Evolutionary conservation across 2,113 vertebrate species (phyloP).

Genomic region (Himantopus leucocephalus): DNA sequence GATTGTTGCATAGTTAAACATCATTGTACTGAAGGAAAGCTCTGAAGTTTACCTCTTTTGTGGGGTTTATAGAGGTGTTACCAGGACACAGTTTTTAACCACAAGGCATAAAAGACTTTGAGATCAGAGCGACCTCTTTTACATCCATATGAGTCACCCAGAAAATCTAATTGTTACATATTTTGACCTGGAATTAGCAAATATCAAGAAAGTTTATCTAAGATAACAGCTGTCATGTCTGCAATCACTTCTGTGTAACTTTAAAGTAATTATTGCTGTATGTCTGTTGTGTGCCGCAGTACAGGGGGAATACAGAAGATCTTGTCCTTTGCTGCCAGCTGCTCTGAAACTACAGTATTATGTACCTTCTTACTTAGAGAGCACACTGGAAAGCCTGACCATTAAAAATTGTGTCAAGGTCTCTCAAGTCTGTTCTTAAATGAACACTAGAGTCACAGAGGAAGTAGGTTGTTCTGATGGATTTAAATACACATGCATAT

Average conservation of each 20-base stretch:
- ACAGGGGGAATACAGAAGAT: background rate
- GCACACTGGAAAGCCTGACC: background rate
- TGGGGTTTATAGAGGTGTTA: background rate
- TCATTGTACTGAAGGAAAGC: background rate
- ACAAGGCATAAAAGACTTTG: background rate
- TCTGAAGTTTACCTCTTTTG: background rate
- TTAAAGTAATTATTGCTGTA: background rate
- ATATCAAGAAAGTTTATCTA: constrained; percentile 12
- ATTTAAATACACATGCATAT: background rate
- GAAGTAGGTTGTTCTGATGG: background rate
- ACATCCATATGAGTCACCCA: background rate
- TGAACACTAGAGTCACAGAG: background rate
- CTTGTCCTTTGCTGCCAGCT: background rate
- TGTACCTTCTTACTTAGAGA: background rate
- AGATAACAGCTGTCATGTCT: background rate
- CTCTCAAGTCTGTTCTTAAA: background rate
- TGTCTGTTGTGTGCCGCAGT: background rate
- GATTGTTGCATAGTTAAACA: background rate
- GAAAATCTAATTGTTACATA: background rate
- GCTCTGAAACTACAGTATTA: background rate
- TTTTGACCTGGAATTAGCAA: constrained; percentile 30
- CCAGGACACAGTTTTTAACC: background rate
- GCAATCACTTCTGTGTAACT: background rate
- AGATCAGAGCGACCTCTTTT: background rate
- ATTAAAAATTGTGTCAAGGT: background rate